These are phyloP conservation scores for Leptonema lineaticorne DNA, from an alignment of 1,140 invertebrate species.

Conservation along the genomic window DNA sequence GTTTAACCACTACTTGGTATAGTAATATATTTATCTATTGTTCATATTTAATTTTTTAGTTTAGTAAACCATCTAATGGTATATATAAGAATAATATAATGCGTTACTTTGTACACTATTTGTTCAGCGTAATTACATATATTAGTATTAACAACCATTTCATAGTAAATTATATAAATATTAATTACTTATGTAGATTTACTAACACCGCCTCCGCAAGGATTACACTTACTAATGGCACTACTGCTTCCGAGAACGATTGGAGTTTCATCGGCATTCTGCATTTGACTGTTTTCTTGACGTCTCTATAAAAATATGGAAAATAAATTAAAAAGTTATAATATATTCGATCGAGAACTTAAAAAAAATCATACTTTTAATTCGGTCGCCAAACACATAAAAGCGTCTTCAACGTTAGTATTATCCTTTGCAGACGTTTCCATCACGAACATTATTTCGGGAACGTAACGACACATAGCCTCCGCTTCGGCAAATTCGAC, in stretches of 20 bases:
- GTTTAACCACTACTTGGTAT: too few relatives aligned
- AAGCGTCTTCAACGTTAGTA: constrained; percentile 90
- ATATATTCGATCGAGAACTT: background rate
- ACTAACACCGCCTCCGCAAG: constrained; percentile 34
- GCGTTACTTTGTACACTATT: constrained; percentile 10
- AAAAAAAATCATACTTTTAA: constrained; percentile 67
- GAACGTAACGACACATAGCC: constrained; percentile 79
- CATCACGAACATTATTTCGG: constrained; percentile 79
- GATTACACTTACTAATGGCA: constrained; percentile 46
- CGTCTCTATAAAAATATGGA: constrained; percentile 57
- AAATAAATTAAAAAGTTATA: background rate
- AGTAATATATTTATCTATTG: too few relatives aligned
- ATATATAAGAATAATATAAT: background rate
- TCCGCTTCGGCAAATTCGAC: constrained; percentile 83
- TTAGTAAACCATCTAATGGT: constrained; percentile 20
- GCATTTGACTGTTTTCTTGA: constrained; percentile 64
- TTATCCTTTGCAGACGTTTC: constrained; percentile 94
- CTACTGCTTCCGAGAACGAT: constrained; percentile 59
- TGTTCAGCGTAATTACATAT: background rate
- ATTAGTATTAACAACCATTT: background rate
- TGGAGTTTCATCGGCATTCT: constrained; percentile 58
- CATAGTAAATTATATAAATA: too few relatives aligned
- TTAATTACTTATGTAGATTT: background rate
- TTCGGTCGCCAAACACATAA: constrained; percentile 84
- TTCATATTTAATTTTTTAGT: too few relatives aligned